Evolutionary conservation across 2,888 invertebrate species (phyloP).

Genomic region (Sminthurinus aureus): DNA sequence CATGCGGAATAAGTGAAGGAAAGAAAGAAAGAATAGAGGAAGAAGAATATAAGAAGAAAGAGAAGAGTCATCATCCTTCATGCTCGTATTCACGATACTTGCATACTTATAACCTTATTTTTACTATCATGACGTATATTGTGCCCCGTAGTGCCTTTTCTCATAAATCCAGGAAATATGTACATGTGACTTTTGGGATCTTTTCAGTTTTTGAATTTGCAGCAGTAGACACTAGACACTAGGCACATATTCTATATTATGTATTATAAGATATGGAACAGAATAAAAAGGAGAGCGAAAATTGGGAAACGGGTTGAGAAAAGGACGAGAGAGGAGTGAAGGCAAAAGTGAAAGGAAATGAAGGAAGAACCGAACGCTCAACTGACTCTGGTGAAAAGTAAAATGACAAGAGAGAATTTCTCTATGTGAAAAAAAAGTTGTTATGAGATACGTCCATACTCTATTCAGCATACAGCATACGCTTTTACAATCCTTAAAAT

Average conservation of each 20-base stretch:
- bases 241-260: too few relatives aligned
- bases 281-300: not conserved
- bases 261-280: not conserved
- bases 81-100: too few relatives aligned
- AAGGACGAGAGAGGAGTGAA: not conserved
- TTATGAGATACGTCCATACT: too few relatives aligned
- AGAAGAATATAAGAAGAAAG: not conserved
- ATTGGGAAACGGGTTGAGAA: not conserved
- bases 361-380: conserved; percentile 12
- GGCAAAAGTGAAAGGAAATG: not conserved
- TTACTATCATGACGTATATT: not conserved
- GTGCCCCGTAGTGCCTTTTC: not conserved
- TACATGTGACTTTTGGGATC: too few relatives aligned
- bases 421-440: too few relatives aligned
- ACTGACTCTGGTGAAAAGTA: not conserved
- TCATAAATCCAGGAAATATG: not conserved
- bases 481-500: too few relatives aligned
- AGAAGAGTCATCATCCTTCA: not conserved
- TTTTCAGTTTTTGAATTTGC: too few relatives aligned
- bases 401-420: not conserved
- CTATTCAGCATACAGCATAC: too few relatives aligned
- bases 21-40: not conserved
- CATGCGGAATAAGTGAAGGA: too few relatives aligned
- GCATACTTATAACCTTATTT: too few relatives aligned
- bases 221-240: too few relatives aligned